These are phyloP conservation scores for Margarornis squamiger DNA, from an alignment of 2,797 vertebrate species.

Conservation along the genomic window DNA sequence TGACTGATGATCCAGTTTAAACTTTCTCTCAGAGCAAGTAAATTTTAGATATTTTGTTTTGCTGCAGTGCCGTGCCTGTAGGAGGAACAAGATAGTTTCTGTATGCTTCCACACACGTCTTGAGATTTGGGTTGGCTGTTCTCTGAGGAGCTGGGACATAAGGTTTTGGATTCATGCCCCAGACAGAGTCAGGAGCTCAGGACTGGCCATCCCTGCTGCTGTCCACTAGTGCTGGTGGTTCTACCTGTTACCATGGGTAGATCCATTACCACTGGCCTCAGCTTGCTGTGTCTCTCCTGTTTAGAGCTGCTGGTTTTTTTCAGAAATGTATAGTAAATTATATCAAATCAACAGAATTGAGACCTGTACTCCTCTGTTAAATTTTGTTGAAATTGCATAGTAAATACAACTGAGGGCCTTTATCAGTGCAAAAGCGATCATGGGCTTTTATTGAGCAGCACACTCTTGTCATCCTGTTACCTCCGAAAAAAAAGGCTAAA, in stretches of 20 bases:
- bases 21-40: not conserved
- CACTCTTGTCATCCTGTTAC: not conserved
- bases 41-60: not conserved
- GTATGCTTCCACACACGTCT: not conserved
- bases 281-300: not conserved
- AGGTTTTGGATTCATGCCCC: not conserved
- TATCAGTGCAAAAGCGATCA: rapidly evolving
- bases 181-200: not conserved
- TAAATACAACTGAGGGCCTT: not conserved
- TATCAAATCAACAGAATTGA: not conserved
- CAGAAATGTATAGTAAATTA: not conserved
- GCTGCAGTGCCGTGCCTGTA: not conserved
- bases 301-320: not conserved
- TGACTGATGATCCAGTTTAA: not conserved
- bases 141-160: not conserved
- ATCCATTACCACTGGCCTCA: not conserved
- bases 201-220: not conserved
- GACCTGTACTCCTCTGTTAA: not conserved
- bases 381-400: not conserved
- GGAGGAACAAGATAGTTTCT: not conserved
- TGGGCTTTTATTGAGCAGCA: not conserved
- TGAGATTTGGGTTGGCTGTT: not conserved
- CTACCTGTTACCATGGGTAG: not conserved
- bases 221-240: not conserved
- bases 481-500: not conserved